Evolutionary conservation across 1,140 invertebrate species (phyloP).

Genomic region (Protaetia brevitarsis): DNA sequence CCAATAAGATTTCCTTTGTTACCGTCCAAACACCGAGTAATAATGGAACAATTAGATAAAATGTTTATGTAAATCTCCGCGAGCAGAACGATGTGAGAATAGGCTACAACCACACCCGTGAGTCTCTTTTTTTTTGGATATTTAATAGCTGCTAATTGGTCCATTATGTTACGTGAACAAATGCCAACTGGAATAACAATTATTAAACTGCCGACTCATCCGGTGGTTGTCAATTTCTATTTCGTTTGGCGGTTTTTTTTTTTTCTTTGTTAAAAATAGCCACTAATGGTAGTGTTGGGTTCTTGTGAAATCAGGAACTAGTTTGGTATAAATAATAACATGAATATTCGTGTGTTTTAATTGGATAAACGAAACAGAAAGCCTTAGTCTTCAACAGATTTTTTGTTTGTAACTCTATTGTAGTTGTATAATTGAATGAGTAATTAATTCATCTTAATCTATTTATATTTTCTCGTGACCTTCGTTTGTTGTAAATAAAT

Average conservation of each 20-base stretch:
- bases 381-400: no score
- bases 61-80: constrained; percentile 6
- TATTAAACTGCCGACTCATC: background rate
- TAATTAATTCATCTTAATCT: no score
- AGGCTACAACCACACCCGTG: background rate
- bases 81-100: background rate
- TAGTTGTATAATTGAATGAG: no score
- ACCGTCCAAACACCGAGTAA: background rate
- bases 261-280: no score
- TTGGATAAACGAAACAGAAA: no score
- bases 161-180: background rate
- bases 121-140: background rate
- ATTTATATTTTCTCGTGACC: no score
- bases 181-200: background rate
- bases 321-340: no score
- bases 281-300: no score
- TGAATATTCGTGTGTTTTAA: no score
- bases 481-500: no score
- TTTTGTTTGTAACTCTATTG: no score
- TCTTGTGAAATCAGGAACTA: no score
- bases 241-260: background rate
- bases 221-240: background rate
- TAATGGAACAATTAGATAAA: constrained; percentile 1
- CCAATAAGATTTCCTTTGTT: constrained; percentile 1
- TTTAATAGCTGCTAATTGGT: background rate